Base-by-base conservation (phyloP, 2,888 invertebrate genomes). In the Stegophylla sp. region DNA sequence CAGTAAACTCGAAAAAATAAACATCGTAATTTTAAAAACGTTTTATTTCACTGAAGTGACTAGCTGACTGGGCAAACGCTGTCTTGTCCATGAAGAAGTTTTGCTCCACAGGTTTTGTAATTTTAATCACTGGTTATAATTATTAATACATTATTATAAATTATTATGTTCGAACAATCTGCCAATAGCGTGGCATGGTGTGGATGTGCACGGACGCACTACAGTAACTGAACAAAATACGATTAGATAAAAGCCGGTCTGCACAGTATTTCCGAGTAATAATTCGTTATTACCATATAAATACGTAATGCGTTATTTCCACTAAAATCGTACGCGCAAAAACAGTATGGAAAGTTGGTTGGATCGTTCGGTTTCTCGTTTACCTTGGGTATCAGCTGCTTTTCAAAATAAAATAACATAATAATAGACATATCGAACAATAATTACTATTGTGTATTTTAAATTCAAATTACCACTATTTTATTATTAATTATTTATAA, bases 161-260 rank as follows among this genome's bases (percentile, higher is more conserved):
- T n/a, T n/a, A n/a, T n/a, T n/a, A n/a, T n/a, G n/a, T n/a, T 10
- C n/a, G 34, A 20, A 10, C 64, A 63, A 43, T 64, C 43, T 43
- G n/a, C 17, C 3, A 7, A n/a, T 15, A 15, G 45, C 9, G 23
- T 26, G 12, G 17, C 17, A 51, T 51, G n/a, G n/a, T n/a, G n/a
- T 17, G 34, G 51, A 64, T 41, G 74, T 23, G 48, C 34, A 12
- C 34, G 28, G 10, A 17, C 34, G 17, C 17, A 64, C 17, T n/a
- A n/a, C 20, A 51, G 17, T 34, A 34, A 75, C 74, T 63, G 23
- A 75, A 75, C 17, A 51, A 23, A 13, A 51, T 15, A 51, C 15
- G 74, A 75, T 75, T 51, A 75, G 74, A 63, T 75, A 41, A 63
- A 63, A 64, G 63, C 51, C 63, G 74, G 74, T 34, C 63, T 34